Percentiles rank a stretch among this genome's conserved stretches.
Conservation (phyloP, 2,113 vertebrate genomes). For the Chamaea fasciata region DNA sequence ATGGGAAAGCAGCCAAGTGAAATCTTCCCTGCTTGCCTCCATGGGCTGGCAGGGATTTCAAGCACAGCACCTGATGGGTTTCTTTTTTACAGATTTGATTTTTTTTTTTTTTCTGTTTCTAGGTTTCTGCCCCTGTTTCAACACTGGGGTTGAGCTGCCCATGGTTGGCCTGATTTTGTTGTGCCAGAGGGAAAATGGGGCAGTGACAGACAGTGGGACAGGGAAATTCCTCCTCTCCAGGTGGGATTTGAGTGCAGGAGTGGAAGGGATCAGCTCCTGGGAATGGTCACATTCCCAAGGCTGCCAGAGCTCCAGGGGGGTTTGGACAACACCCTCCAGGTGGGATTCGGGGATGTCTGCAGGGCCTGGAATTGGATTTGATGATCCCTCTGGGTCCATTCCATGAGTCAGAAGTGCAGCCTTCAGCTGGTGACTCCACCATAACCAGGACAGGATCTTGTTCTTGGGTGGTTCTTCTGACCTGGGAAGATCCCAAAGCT, state of each 20-base stretch:
- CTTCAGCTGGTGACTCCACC: not conserved
- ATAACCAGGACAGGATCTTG: not conserved
- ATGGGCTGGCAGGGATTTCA: not conserved
- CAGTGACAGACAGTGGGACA: not conserved
- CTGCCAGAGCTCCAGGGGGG: not conserved
- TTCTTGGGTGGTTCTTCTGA: not conserved
- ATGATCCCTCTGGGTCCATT: not conserved
- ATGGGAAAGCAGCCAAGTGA: constrained; percentile 2
- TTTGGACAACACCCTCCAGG: not conserved
- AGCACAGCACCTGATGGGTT: not conserved
- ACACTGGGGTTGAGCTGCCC: not conserved
- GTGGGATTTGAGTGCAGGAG: not conserved
- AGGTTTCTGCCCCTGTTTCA: not conserved
- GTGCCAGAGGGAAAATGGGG: not conserved
- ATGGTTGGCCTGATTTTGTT: not conserved
- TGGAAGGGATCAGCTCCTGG: not conserved
- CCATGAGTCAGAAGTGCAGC: not conserved
- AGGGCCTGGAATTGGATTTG: not conserved
- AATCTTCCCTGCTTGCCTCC: not conserved
- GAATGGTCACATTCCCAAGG: not conserved
- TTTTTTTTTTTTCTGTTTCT: not conserved
- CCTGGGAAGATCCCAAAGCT: not conserved
- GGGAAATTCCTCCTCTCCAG: not conserved
- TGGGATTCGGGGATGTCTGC: not conserved
- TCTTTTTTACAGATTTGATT: not conserved